Conservation (phyloP, 1,140 invertebrate genomes). For the Eubasilissa regina region DNA sequence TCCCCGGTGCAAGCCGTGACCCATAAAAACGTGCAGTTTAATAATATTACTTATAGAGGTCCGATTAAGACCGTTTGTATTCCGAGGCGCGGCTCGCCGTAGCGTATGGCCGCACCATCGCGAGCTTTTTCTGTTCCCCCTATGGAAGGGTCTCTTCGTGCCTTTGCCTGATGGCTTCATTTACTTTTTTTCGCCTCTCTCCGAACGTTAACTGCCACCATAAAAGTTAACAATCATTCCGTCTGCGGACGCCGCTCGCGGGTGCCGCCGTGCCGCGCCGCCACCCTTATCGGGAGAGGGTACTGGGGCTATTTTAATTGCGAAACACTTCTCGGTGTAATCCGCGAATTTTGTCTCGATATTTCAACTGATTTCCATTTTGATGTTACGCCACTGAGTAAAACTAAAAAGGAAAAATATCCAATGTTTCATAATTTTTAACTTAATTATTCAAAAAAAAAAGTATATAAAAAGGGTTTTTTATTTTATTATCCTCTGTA, state of each 20-base stretch:
- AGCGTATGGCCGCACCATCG: background rate
- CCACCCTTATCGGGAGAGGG: background rate
- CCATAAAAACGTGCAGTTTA: background rate
- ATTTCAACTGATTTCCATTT: background rate
- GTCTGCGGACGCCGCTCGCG: too few relatives aligned
- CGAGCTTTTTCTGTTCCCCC: too few relatives aligned
- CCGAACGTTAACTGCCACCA: background rate
- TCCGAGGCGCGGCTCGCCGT: background rate
- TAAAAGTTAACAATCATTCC: constrained; percentile 30
- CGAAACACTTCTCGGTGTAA: background rate
- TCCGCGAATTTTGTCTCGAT: background rate
- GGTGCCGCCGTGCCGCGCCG: too few relatives aligned
- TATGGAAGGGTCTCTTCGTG: background rate
- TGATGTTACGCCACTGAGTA: too few relatives aligned
- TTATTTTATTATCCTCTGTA: too few relatives aligned
- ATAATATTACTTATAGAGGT: background rate
- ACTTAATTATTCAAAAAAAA: too few relatives aligned
- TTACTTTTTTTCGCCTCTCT: constrained; percentile 11
- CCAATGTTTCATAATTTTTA: too few relatives aligned
- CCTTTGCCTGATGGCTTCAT: constrained; percentile 22
- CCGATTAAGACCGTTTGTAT: constrained; percentile 13
- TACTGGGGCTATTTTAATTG: background rate
- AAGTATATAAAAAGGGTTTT: too few relatives aligned
- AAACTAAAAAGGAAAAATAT: too few relatives aligned
- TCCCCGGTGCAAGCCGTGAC: background rate